phyloP scores from a whole-genome alignment of 2,888 invertebrate genomes.

The Brachyptera risi region DNA sequence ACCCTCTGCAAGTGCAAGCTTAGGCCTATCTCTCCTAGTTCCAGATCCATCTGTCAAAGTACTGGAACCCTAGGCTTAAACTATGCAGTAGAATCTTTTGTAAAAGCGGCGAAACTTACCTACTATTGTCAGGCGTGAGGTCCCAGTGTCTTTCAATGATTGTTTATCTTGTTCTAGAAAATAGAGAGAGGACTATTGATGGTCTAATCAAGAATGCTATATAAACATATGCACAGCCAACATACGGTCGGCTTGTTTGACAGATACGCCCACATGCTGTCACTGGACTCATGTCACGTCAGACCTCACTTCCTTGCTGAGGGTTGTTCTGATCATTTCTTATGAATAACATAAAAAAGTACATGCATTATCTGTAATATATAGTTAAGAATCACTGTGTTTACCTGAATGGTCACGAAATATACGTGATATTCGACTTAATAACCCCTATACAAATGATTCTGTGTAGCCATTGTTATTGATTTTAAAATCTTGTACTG shows the following conservation, averaged over 20 bases:
- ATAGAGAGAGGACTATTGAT: not conserved
- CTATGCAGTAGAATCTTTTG: no score
- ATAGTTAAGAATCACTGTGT: no score
- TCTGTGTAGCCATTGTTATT: constrained; percentile 34
- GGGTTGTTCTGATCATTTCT: no score
- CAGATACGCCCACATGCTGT: constrained; percentile 35
- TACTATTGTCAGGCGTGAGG: no score
- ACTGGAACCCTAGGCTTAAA: no score
- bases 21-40: no score
- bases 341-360: not conserved
- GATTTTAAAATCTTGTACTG: constrained; percentile 28
- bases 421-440: constrained; percentile 23
- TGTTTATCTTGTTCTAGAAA: not conserved
- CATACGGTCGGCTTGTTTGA: constrained; percentile 29
- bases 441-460: constrained; percentile 18
- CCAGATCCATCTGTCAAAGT: no score
- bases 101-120: no score
- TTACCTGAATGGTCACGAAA: constrained; percentile 1
- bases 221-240: not conserved
- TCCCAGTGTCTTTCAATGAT: no score
- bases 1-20: no score
- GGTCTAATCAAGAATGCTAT: not conserved
- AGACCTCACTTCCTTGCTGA: no score
- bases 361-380: no score
- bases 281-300: constrained; percentile 9